Conservation (phyloP, 2,113 vertebrate genomes). For the Toxostoma redivivum region DNA sequence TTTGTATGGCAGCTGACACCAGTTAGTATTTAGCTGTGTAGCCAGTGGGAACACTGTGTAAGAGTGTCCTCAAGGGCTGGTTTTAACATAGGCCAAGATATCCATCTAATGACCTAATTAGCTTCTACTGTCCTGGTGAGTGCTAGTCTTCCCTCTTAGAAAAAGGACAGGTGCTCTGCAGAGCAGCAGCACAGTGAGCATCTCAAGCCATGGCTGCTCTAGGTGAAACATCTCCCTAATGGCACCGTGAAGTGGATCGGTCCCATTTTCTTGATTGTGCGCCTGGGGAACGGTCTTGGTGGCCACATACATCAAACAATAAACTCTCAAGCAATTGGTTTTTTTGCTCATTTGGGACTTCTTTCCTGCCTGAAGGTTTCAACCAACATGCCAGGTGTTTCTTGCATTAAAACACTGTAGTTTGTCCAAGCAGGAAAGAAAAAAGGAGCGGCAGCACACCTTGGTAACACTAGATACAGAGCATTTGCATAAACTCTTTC, state of each 20-base stretch:
- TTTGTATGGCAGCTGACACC: constrained; percentile 78
- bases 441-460: constrained; percentile 51
- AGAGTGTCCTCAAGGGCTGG: constrained; percentile 76
- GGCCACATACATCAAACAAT: constrained; percentile 18
- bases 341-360: neutral
- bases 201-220: constrained; percentile 48
- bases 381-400: constrained; percentile 28
- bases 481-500: constrained; percentile 67
- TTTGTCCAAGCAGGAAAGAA: constrained; percentile 46
- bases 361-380: constrained; percentile 6
- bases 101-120: constrained; percentile 71
- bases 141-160: neutral
- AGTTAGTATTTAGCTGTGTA: constrained; percentile 77
- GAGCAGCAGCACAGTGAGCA: constrained; percentile 40
- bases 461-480: constrained; percentile 53
- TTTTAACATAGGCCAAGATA: constrained; percentile 74
- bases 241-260: constrained; percentile 49
- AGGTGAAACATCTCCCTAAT: constrained; percentile 69
- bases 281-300: constrained; percentile 37
- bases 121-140: constrained; percentile 57
- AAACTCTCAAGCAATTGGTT: constrained; percentile 41
- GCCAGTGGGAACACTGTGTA: constrained; percentile 75
- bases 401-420: constrained; percentile 46
- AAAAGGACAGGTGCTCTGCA: neutral
- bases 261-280: constrained; percentile 70